phyloP scores from a whole-genome alignment of 2,888 invertebrate species.

The Amblyjoppa fuscipennis region DNA sequence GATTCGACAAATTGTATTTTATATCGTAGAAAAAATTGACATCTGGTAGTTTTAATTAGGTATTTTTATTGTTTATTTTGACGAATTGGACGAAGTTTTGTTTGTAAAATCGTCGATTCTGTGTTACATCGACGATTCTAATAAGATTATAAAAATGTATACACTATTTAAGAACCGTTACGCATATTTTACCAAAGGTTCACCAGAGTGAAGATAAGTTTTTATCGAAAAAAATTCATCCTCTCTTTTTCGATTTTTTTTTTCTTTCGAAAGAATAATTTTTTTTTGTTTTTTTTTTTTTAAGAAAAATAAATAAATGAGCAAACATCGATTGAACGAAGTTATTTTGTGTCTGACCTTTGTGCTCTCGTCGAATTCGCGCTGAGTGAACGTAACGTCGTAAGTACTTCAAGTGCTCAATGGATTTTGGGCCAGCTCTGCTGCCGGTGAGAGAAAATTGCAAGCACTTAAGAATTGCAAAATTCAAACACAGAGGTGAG shows the following conservation, averaged over 20 bases:
- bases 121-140: conserved; percentile 42
- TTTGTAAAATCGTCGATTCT: conserved; percentile 44
- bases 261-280: conserved; percentile 70
- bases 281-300: conserved; percentile 75
- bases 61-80: conserved; percentile 48
- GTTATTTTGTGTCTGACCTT: background rate
- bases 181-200: conserved; percentile 80
- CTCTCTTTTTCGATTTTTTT: conserved; percentile 73
- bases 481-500: too few species aligned
- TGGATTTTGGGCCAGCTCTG: too few species aligned
- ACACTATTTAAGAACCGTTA: conserved; percentile 67
- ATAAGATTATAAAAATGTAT: conserved; percentile 50
- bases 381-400: too few species aligned
- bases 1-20: conserved; percentile 45
- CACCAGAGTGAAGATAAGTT: conserved; percentile 75
- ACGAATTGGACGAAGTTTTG: conserved; percentile 49
- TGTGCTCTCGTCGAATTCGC: background rate
- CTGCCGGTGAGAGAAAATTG: too few species aligned
- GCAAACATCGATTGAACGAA: conserved; percentile 19
- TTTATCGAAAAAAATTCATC: conserved; percentile 67
- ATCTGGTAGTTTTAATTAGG: conserved; percentile 44
- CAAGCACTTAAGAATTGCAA: too few species aligned
- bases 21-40: conserved; percentile 33
- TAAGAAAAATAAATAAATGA: conserved; percentile 64
- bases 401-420: too few species aligned